phyloP scores from a whole-genome alignment of 2,113 vertebrate species.

The Forbesichthys agassizii region DNA sequence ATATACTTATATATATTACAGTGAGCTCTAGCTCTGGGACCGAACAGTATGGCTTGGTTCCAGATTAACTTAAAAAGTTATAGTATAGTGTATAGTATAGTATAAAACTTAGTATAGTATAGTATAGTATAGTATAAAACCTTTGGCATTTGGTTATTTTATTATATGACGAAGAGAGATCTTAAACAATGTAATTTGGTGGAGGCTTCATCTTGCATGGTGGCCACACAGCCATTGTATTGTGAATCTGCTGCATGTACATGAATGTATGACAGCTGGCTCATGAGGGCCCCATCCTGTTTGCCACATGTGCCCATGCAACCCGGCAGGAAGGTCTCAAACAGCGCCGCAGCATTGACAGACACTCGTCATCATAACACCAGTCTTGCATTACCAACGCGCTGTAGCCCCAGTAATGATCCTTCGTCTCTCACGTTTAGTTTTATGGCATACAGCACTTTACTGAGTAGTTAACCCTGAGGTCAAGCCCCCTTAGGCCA shows the following conservation, averaged over 20 bases:
- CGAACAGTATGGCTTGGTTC: too few species aligned
- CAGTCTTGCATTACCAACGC: constrained; percentile 6
- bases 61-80: too few species aligned
- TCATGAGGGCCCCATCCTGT: constrained; percentile 23
- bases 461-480: constrained; percentile 42
- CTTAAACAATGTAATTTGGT: too few species aligned
- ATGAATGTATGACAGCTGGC: constrained; percentile 10
- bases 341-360: background rate
- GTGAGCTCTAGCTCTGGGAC: too few species aligned
- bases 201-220: too few species aligned
- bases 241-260: background rate
- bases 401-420: constrained; percentile 22
- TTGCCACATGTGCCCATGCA: constrained; percentile 30
- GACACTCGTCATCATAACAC: background rate
- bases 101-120: too few species aligned
- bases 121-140: too few species aligned
- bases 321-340: constrained; percentile 14
- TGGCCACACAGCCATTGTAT: constrained; percentile 9
- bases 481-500: constrained; percentile 26
- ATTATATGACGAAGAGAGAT: too few species aligned
- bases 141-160: too few species aligned
- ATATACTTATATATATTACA: too few species aligned
- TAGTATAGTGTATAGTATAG: too few species aligned
- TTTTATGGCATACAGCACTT: constrained; percentile 57
- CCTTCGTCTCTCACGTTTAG: constrained; percentile 39